Evolutionary conservation across 2,888 invertebrate genomes (phyloP).

Genomic region (Andrena bicolor): DNA sequence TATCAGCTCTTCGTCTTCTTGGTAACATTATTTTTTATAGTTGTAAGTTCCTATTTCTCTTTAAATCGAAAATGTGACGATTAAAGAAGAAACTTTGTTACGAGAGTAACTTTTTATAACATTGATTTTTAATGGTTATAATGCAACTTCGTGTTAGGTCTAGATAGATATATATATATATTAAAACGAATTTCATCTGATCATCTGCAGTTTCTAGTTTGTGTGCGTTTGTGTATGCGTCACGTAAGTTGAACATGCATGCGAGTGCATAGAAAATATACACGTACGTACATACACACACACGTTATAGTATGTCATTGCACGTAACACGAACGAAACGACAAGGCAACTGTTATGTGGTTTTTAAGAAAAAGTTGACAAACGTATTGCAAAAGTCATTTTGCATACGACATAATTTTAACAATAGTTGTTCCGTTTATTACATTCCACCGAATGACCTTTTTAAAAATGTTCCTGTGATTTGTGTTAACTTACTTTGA

Average conservation of each 20-base stretch:
- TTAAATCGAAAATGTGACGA: neutral
- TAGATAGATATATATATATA: neutral
- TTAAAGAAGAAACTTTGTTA: neutral
- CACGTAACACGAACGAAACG: too few relatives aligned
- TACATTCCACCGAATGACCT: neutral
- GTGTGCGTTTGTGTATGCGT: too few relatives aligned
- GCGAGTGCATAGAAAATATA: too few relatives aligned
- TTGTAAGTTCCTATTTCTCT: neutral
- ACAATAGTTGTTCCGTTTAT: neutral
- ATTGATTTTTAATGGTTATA: constrained; percentile 1
- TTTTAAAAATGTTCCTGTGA: neutral
- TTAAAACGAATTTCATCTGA: constrained; percentile 15
- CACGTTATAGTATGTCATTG: too few relatives aligned
- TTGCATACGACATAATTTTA: constrained; percentile 5
- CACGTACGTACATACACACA: too few relatives aligned
- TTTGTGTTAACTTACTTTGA: constrained; percentile 1
- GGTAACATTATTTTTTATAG: neutral
- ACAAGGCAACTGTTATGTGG: neutral
- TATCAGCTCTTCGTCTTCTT: neutral
- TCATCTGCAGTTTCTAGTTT: neutral
- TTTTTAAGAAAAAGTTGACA: constrained; percentile 11
- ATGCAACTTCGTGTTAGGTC: neutral
- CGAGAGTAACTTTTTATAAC: neutral
- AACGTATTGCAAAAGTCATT: constrained; percentile 2
- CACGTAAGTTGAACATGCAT: too few relatives aligned